Evolutionary conservation across 2,888 invertebrate species (phyloP).

Genomic region (Ypsolopha scabrella): DNA sequence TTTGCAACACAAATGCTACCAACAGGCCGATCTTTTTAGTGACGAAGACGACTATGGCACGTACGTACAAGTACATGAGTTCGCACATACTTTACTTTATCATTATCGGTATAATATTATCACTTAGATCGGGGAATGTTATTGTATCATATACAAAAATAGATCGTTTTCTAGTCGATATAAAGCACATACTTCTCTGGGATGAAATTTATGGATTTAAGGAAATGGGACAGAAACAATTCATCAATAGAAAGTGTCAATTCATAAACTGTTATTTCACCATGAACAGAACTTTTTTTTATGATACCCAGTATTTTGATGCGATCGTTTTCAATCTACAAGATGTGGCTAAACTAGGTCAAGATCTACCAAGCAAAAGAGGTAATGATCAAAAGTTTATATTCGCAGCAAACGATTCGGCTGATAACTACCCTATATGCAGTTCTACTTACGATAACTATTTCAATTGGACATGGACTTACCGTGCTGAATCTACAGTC

Average conservation of each 20-base stretch:
- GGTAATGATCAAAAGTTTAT: conserved; percentile 38
- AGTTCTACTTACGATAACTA: conserved; percentile 29
- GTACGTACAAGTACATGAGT: not conserved
- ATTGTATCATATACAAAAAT: conserved; percentile 18
- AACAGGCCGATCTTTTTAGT: not conserved
- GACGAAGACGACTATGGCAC: too few relatives aligned
- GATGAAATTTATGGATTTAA: conserved; percentile 24
- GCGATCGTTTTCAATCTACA: conserved; percentile 40
- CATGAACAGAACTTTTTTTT: conserved; percentile 29
- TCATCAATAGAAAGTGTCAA: conserved; percentile 27
- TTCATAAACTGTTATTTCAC: conserved; percentile 44
- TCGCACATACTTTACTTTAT: conserved; percentile 11
- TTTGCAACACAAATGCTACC: not conserved
- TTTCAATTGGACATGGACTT: conserved; percentile 62
- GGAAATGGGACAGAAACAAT: conserved; percentile 28
- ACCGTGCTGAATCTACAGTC: conserved; percentile 48
- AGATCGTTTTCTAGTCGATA: conserved; percentile 29
- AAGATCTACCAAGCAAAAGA: conserved; percentile 26
- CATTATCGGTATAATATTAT: not conserved
- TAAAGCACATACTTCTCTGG: conserved; percentile 48
- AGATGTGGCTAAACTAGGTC: conserved; percentile 21
- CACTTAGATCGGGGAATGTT: conserved; percentile 12
- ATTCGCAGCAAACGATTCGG: conserved; percentile 35
- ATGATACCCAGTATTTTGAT: conserved; percentile 41
- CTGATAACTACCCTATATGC: conserved; percentile 35